These are phyloP conservation scores for Campylorhamphus procurvoides DNA, from an alignment of 2,113 vertebrate species.

Conservation along the genomic window DNA sequence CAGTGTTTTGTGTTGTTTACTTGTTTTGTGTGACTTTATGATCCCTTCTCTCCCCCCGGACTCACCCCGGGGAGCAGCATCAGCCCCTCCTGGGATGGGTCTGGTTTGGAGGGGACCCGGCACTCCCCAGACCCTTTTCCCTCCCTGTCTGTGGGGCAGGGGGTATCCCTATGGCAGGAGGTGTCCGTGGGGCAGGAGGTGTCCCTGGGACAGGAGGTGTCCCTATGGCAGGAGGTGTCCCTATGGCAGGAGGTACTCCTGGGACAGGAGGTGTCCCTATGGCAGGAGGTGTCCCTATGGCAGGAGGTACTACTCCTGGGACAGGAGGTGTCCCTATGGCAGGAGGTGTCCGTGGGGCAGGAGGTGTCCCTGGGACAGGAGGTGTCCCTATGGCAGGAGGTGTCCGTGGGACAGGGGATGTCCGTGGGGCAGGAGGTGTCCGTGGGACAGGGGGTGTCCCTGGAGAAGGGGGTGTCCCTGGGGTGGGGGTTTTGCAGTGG, in stretches of 20 bases:
- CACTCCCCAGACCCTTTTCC: background rate
- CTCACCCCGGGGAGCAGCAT: background rate
- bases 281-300: too few relatives aligned
- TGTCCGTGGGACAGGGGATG: too few relatives aligned
- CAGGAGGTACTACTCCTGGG: too few relatives aligned
- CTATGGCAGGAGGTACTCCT: too few relatives aligned
- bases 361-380: background rate
- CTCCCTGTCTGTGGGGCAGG: too few relatives aligned
- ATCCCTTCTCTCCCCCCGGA: background rate
- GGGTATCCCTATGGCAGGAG: too few relatives aligned
- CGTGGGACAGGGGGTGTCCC: background rate
- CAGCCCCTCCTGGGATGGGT: background rate
- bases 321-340: too few relatives aligned
- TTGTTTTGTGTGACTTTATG: background rate
- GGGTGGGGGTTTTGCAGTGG: background rate
- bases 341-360: background rate
- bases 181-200: too few relatives aligned
- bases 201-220: background rate
- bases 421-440: too few relatives aligned
- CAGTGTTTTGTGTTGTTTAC: accelerated
- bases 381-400: too few relatives aligned
- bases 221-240: background rate
- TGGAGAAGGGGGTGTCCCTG: background rate
- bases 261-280: background rate
- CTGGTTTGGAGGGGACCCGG: background rate